phyloP scores from a whole-genome alignment of 1,140 invertebrate species.

The Brachionus plicatilis region DNA sequence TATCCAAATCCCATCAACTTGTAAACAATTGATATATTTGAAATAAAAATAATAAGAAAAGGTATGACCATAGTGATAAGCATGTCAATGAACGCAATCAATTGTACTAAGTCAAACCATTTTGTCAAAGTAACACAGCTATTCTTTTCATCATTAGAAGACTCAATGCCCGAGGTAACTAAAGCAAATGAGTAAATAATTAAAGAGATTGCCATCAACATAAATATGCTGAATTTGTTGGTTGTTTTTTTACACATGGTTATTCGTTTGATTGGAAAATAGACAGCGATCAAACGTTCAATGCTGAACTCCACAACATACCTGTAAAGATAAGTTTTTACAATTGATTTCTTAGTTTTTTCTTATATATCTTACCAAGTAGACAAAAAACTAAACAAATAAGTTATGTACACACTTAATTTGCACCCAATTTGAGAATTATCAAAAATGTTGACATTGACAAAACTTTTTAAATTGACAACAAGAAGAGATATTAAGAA shows the following conservation, averaged over 20 bases:
- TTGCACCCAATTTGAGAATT: slow-evolving; percentile 46
- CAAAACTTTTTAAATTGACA: slow-evolving; percentile 59
- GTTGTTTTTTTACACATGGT: slow-evolving; percentile 46
- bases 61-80: slow-evolving; percentile 14
- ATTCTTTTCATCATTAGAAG: background rate
- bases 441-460: slow-evolving; percentile 48
- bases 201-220: slow-evolving; percentile 42
- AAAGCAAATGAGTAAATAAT: slow-evolving; percentile 46
- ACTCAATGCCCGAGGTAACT: slow-evolving; percentile 43
- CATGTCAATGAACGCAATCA: slow-evolving; percentile 9
- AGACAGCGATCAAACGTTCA: slow-evolving; percentile 52
- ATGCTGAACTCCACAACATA: slow-evolving; percentile 51
- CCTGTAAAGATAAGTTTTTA: background rate
- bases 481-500: slow-evolving; percentile 57
- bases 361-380: slow-evolving; percentile 48
- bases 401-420: slow-evolving; percentile 48
- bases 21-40: slow-evolving; percentile 19
- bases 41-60: slow-evolving; percentile 21
- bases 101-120: slow-evolving; percentile 15
- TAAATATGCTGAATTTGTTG: slow-evolving; percentile 43
- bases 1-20: background rate
- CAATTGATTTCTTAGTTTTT: background rate
- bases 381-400: slow-evolving; percentile 51
- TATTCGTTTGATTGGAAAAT: slow-evolving; percentile 48
- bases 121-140: background rate